These are phyloP conservation scores for Epinephelus coioides DNA, from an alignment of 2,797 vertebrate species.

Conservation along the genomic window DNA sequence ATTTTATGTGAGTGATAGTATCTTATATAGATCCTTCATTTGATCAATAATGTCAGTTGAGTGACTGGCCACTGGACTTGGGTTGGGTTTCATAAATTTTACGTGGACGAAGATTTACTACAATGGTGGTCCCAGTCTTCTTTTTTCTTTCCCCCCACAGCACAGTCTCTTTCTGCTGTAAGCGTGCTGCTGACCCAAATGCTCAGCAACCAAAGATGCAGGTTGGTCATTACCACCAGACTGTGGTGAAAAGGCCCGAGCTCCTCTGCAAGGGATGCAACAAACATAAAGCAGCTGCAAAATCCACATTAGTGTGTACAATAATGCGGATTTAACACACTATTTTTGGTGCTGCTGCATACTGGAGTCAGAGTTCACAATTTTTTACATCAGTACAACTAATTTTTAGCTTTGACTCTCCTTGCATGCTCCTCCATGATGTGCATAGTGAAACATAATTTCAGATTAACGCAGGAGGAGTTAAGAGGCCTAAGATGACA, in stretches of 20 bases:
- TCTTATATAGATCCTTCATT: conserved; percentile 61
- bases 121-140: conserved; percentile 42
- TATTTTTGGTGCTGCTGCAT: not conserved
- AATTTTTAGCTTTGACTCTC: not conserved
- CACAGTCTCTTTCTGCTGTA: conserved; percentile 34
- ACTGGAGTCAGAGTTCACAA: not conserved
- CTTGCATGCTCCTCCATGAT: not conserved
- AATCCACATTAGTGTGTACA: not conserved
- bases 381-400: not conserved
- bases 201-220: conserved; percentile 49
- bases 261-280: not conserved
- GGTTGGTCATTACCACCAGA: conserved; percentile 24
- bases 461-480: not conserved
- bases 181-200: conserved; percentile 54
- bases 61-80: conserved; percentile 54
- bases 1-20: conserved; percentile 60
- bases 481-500: not conserved
- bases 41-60: conserved; percentile 72
- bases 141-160: conserved; percentile 13
- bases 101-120: conserved; percentile 60
- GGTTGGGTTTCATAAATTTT: conserved; percentile 63
- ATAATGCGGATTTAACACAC: not conserved
- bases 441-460: not conserved
- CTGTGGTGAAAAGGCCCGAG: conserved; percentile 20
- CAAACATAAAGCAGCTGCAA: conserved; percentile 17